Evolutionary conservation across 2,888 invertebrate genomes (phyloP).

Genomic region (Meteorus colon): DNA sequence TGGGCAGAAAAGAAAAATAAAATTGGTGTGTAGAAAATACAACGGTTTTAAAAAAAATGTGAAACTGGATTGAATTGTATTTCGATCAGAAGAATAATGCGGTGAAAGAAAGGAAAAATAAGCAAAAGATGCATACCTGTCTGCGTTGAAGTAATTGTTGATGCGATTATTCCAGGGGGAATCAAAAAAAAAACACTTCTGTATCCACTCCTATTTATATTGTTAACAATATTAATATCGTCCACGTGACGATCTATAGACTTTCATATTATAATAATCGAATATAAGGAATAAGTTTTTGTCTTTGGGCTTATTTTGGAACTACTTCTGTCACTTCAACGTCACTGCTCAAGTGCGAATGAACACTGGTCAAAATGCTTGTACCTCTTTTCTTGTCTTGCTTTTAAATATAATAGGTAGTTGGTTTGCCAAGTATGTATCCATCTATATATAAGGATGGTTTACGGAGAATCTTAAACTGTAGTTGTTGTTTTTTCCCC

Average conservation of each 20-base stretch:
- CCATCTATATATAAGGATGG: background rate
- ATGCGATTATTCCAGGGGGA: background rate
- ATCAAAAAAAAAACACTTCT: background rate
- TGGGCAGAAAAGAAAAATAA: slow-evolving; percentile 15
- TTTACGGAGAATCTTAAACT: slow-evolving; percentile 2
- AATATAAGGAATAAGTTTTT: background rate
- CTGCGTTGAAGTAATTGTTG: background rate
- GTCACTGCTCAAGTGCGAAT: slow-evolving; percentile 22
- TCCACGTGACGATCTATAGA: too few species aligned
- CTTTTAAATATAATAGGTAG: slow-evolving; percentile 10
- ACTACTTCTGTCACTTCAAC: background rate
- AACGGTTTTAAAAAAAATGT: background rate
- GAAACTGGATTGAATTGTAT: background rate
- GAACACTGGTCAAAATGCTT: slow-evolving; percentile 22
- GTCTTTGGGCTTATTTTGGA: background rate
- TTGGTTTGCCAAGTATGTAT: slow-evolving; percentile 8
- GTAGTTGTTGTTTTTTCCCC: slow-evolving; percentile 16
- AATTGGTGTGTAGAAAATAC: background rate
- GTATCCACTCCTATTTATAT: background rate
- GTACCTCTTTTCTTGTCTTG: slow-evolving; percentile 12
- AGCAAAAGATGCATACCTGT: too few species aligned
- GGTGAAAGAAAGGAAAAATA: background rate
- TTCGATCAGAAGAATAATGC: background rate
- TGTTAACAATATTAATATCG: too few species aligned
- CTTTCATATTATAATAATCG: too few species aligned